phyloP scores from a whole-genome alignment of 2,888 invertebrate genomes.

The Netelia inedita region DNA sequence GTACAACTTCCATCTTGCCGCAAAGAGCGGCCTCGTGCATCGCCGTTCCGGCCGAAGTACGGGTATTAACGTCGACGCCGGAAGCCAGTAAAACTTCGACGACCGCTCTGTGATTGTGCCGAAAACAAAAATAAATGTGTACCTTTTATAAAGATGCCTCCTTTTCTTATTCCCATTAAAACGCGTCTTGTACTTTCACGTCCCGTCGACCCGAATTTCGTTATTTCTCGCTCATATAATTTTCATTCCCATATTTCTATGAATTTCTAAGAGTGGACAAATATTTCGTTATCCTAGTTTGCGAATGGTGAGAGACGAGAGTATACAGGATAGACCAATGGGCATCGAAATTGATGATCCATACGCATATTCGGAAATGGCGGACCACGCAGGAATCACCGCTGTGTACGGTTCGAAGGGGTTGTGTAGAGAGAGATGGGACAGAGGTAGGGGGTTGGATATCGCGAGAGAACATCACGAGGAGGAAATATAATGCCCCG shows the following conservation, averaged over 20 bases:
- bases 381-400: slow-evolving; percentile 59
- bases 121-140: slow-evolving; percentile 8
- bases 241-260: too few relatives aligned
- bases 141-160: not conserved
- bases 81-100: slow-evolving; percentile 93
- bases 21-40: slow-evolving; percentile 97
- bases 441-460: slow-evolving; percentile 38
- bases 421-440: slow-evolving; percentile 27
- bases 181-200: not conserved
- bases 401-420: slow-evolving; percentile 39
- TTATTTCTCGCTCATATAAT: not conserved
- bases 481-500: slow-evolving; percentile 72
- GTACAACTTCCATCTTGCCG: slow-evolving; percentile 95
- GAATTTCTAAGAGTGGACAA: slow-evolving; percentile 5
- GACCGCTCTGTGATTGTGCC: slow-evolving; percentile 88
- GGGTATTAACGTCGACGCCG: slow-evolving; percentile 95
- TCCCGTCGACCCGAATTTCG: not conserved
- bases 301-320: slow-evolving; percentile 11
- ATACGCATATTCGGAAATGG: slow-evolving; percentile 55
- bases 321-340: slow-evolving; percentile 32
- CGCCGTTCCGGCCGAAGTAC: slow-evolving; percentile 95
- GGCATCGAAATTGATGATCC: slow-evolving; percentile 62
- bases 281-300: slow-evolving; percentile 24
- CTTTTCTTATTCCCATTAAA: not conserved
- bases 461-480: slow-evolving; percentile 57